phyloP scores from a whole-genome alignment of 2,888 invertebrate genomes.

The Chloroclysta siterata region DNA sequence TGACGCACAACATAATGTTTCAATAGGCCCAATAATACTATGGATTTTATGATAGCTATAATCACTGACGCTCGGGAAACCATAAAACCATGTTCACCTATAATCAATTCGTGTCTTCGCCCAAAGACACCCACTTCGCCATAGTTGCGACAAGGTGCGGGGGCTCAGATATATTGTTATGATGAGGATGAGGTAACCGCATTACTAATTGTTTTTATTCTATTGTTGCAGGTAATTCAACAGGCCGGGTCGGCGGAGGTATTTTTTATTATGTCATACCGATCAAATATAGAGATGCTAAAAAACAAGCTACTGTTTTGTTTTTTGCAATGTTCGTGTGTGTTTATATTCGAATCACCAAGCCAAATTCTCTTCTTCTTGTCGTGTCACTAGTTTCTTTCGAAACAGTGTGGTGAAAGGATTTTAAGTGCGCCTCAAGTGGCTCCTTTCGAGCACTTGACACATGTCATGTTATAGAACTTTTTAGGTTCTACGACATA shows the following conservation, averaged over 20 bases:
- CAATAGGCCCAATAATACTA: slow-evolving; percentile 12
- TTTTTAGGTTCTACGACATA: too few species aligned
- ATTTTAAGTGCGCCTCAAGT: too few species aligned
- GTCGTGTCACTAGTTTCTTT: too few species aligned
- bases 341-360: too few species aligned
- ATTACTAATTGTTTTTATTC: slow-evolving; percentile 78
- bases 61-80: slow-evolving; percentile 22
- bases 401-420: too few species aligned
- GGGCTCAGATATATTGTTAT: slow-evolving; percentile 73
- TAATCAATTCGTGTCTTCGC: slow-evolving; percentile 33
- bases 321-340: not conserved
- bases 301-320: not conserved
- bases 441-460: too few species aligned
- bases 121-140: slow-evolving; percentile 61
- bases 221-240: slow-evolving; percentile 76
- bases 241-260: slow-evolving; percentile 44
- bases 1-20: slow-evolving; percentile 20
- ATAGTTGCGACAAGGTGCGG: slow-evolving; percentile 75
- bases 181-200: slow-evolving; percentile 64
- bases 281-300: slow-evolving; percentile 3
- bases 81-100: slow-evolving; percentile 23
- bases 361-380: too few species aligned
- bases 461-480: too few species aligned
- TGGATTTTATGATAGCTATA: slow-evolving; percentile 30
- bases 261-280: slow-evolving; percentile 14